Conservation (phyloP, 2,113 vertebrate species). For the Platichthys flesus region DNA sequence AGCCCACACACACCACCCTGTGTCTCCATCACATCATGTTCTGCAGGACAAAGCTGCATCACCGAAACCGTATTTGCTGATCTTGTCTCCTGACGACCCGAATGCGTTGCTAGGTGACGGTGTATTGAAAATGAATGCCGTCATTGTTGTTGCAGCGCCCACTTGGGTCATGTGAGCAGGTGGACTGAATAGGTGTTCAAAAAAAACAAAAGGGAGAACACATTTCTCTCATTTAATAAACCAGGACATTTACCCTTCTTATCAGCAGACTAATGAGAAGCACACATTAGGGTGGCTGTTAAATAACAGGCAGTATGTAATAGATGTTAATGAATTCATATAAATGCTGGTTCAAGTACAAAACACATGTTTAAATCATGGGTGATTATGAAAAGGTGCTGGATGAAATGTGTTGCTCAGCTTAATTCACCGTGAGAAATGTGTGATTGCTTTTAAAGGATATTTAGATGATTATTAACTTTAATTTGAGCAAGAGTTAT, state of each 20-base stretch:
- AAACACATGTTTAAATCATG: too few relatives aligned
- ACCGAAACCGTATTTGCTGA: slow-evolving; percentile 25
- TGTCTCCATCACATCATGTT: not conserved
- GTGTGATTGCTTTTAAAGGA: not conserved
- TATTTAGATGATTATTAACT: not conserved
- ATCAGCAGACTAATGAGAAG: not conserved
- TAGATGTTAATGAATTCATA: not conserved
- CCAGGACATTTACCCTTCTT: not conserved
- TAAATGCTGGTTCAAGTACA: not conserved
- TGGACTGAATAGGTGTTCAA: slow-evolving; percentile 19
- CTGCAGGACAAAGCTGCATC: slow-evolving; percentile 20
- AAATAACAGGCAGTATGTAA: not conserved
- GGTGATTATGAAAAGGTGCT: too few relatives aligned
- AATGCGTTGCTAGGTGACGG: slow-evolving; percentile 67
- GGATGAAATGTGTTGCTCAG: too few relatives aligned
- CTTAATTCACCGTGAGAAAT: not conserved
- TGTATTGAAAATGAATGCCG: slow-evolving; percentile 40
- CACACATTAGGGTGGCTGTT: not conserved
- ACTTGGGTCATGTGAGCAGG: slow-evolving; percentile 29
- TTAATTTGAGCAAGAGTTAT: not conserved
- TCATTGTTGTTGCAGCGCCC: not conserved
- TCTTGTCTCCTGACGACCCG: slow-evolving; percentile 13
- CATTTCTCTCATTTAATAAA: slow-evolving; percentile 2
- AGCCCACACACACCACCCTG: not conserved
- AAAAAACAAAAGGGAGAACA: not conserved